phyloP scores from a whole-genome alignment of 2,113 vertebrate genomes.

The Lepus americanus region DNA sequence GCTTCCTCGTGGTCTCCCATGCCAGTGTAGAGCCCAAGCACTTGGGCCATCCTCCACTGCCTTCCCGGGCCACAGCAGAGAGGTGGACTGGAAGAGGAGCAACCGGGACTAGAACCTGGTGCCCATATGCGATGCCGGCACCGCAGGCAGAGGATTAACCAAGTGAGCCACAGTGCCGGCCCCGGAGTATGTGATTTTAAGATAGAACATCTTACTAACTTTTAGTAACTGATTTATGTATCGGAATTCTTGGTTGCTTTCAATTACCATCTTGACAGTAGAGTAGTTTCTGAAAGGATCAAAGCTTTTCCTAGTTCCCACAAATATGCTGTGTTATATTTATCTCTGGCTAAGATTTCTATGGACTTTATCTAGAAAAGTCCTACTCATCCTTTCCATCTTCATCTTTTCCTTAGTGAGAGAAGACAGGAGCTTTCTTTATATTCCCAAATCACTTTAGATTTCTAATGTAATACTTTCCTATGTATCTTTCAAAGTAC shows the following conservation, averaged over 20 bases:
- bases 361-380: slow-evolving; percentile 30
- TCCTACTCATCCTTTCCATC: not conserved
- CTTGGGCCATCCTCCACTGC: too few relatives aligned
- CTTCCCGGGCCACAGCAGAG: too few relatives aligned
- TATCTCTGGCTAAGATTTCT: slow-evolving; percentile 14
- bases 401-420: not conserved
- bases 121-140: too few relatives aligned
- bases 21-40: too few relatives aligned
- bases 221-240: not conserved
- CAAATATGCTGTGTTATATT: not conserved
- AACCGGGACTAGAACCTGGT: too few relatives aligned
- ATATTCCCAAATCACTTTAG: not conserved
- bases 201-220: not conserved
- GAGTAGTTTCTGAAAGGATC: slow-evolving; percentile 12
- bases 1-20: too few relatives aligned
- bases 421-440: not conserved
- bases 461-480: not conserved
- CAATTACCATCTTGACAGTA: not conserved
- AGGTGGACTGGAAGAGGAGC: too few relatives aligned
- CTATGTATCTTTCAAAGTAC: not conserved
- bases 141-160: too few relatives aligned
- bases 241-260: slow-evolving; percentile 15
- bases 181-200: slow-evolving; percentile 15
- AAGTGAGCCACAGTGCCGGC: too few relatives aligned
- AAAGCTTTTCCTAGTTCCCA: not conserved